phyloP scores from a whole-genome alignment of 92 coral and sea anemone genomes.

The Porites evermanni region DNA sequence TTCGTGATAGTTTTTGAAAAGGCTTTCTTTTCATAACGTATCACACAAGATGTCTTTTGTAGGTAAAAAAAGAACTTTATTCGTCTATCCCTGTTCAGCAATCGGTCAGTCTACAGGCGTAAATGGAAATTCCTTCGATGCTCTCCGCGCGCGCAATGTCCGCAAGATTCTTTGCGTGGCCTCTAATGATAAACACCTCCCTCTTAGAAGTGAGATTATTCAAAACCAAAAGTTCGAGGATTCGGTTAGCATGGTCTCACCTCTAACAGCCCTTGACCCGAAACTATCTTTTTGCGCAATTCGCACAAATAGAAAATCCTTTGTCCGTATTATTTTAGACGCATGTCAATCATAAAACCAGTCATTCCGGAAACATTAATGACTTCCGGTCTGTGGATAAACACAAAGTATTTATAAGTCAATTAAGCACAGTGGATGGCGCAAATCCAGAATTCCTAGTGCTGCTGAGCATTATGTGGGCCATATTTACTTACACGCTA shows the following conservation, averaged over 20 bases:
- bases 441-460: conserved; percentile 12
- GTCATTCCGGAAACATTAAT: conserved; percentile 50
- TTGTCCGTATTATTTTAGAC: background rate
- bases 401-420: conserved; percentile 44
- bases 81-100: background rate
- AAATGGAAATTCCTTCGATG: background rate
- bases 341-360: conserved; percentile 24
- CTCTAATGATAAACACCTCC: background rate
- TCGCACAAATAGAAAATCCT: background rate
- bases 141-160: background rate
- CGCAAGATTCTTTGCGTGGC: too few relatives aligned
- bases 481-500: background rate
- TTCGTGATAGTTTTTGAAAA: too few relatives aligned
- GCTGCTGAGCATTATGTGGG: background rate
- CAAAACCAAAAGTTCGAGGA: background rate
- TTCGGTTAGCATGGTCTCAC: background rate
- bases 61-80: conserved; percentile 12
- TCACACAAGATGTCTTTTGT: background rate
- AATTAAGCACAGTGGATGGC: conserved; percentile 32
- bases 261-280: conserved; percentile 12
- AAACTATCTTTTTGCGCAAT: conserved; percentile 25
- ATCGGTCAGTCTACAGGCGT: background rate
- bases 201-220: background rate
- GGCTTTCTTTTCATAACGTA: background rate
- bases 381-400: conserved; percentile 32